Evolutionary conservation across 1,140 invertebrate species (phyloP), one percentile per base, ranked within the genome.

Genomic region (Melitaea cinxia): DNA sequence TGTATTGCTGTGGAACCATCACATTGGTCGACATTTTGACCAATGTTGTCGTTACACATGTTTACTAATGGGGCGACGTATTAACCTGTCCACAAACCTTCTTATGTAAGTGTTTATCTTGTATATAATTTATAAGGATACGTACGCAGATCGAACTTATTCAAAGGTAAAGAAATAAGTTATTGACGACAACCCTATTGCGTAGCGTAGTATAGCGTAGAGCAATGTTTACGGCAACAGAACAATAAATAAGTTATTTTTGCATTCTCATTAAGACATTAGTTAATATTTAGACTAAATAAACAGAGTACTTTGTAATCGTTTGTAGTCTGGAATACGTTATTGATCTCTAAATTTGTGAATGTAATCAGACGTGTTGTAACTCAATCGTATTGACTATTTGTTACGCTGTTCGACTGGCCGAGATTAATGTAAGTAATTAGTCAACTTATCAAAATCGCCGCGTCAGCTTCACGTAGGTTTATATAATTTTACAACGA

Each of bases 391-490:
- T 78, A 75, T 73, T 50, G 75, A 70, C 80, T 85, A 87, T 89
- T 87, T 89, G 77, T 81, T 83, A 79, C 76, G 67, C 63, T 52
- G 47, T 70, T 60, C 64, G 65, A 71, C 64, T 69, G 77, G 65
- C 73, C 73, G 76, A 77, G 78, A 80, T 72, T 81, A 83, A 87
- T 83, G 79, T 79, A 78, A 83, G 79, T 82, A 86, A 87, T 87
- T 83, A 86, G 82, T 86, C 80, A 83, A 82, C 68, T 63, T 68
- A 76, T 77, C 77, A 72, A 78, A 77, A 81, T 71, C 71, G 74
- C 70, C 53, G 61, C 78, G 77, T 82, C 79, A 83, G 82, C 74
- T 77, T 78, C 77, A 62, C 53, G 65, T 73, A 67, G 49, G 52
- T n/a, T n/a, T n/a, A 49, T 75, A 37, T 73, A 61, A 23, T 68